phyloP scores from a whole-genome alignment of 1,140 invertebrate genomes.

The Drosophila quadrilineata region DNA sequence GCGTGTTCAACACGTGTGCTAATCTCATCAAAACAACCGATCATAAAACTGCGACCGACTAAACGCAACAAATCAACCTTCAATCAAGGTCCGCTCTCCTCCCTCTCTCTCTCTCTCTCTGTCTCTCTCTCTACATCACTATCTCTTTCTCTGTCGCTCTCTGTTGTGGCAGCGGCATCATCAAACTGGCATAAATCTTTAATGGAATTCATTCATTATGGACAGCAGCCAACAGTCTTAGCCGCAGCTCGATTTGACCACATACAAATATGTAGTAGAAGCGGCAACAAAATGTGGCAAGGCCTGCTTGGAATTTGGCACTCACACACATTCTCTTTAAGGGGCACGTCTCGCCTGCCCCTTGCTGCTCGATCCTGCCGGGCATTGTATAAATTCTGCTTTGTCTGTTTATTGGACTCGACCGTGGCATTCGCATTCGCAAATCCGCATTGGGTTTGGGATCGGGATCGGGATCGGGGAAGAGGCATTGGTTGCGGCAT shows the following conservation, averaged over 20 bases:
- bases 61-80: conserved; percentile 80
- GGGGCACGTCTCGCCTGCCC: conserved; percentile 12
- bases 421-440: conserved; percentile 8
- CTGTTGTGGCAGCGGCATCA: conserved; percentile 79
- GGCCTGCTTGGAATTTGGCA: conserved; percentile 38
- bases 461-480: neutral
- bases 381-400: conserved; percentile 64
- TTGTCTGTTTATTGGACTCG: conserved; percentile 59
- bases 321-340: conserved; percentile 47
- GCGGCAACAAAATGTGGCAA: neutral
- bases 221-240: conserved; percentile 37
- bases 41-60: conserved; percentile 38
- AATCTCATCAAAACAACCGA: conserved; percentile 73
- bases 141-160: conserved; percentile 39
- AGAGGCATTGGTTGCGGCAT: too few relatives aligned
- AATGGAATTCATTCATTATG: conserved; percentile 81
- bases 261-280: conserved; percentile 1
- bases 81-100: conserved; percentile 63
- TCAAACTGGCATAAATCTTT: conserved; percentile 81
- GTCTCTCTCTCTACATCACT: conserved; percentile 46
- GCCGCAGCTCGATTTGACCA: conserved; percentile 38
- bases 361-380: conserved; percentile 42
- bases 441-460: neutral
- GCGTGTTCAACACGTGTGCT: conserved; percentile 81
- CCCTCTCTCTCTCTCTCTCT: conserved; percentile 2